Conservation (phyloP, 2,797 vertebrate genomes). For the Ambastaia sidthimunki region DNA sequence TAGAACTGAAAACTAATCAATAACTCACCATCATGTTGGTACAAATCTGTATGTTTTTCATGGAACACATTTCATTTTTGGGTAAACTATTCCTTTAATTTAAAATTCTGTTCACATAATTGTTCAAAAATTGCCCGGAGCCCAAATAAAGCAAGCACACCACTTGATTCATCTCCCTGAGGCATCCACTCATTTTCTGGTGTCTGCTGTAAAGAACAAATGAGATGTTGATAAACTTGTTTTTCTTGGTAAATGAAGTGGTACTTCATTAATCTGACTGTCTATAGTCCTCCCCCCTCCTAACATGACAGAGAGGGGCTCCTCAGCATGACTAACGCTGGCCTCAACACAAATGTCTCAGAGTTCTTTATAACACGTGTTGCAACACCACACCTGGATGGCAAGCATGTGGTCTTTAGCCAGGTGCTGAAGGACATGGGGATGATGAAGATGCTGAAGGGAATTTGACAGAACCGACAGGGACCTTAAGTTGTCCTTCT, state of each 20-base stretch:
- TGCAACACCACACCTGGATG: constrained; percentile 90
- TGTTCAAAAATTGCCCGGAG: constrained; percentile 6
- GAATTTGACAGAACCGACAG: constrained; percentile 52
- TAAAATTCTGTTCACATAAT: neutral
- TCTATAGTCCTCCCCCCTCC: neutral
- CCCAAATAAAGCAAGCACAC: constrained; percentile 18
- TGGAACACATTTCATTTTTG: neutral
- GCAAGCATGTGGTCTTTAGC: constrained; percentile 94
- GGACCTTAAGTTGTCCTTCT: neutral
- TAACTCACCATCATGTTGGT: neutral
- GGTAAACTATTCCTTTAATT: neutral
- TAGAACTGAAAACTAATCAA: neutral
- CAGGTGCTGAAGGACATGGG: constrained; percentile 92
- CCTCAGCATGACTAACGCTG: constrained; percentile 97
- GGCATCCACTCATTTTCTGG: constrained; percentile 11
- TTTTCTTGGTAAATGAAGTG: constrained; percentile 27
- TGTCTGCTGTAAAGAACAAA: constrained; percentile 17
- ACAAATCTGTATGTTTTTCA: neutral
- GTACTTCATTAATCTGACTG: neutral
- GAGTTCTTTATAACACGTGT: constrained; percentile 97
- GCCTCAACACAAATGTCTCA: constrained; percentile 91
- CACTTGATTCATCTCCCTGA: neutral
- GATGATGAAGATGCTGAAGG: constrained; percentile 87
- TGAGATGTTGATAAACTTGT: neutral
- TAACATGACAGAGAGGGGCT: constrained; percentile 90